Conservation (phyloP, 2,888 invertebrate genomes). For the Ditula angustiorana region DNA sequence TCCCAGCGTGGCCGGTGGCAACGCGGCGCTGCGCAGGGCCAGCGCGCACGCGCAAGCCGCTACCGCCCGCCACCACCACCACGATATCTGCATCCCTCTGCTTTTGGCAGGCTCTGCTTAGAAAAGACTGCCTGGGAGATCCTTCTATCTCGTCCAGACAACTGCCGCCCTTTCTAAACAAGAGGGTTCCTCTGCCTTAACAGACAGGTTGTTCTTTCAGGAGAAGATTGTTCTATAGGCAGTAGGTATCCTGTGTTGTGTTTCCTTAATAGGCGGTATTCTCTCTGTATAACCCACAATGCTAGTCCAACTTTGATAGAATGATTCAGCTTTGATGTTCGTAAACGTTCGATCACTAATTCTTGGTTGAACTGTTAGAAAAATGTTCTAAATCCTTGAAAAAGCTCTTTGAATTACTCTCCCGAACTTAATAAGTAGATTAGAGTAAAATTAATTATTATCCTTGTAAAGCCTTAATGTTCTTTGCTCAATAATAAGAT, state of each 20-base stretch:
- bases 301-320: too few species aligned
- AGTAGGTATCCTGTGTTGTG: too few species aligned
- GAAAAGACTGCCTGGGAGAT: neutral
- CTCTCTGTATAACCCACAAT: too few species aligned
- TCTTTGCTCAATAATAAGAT: neutral
- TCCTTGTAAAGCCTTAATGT: constrained; percentile 1
- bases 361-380: neutral
- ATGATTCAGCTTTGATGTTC: neutral
- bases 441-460: neutral
- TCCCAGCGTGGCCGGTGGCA: constrained; percentile 80
- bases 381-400: neutral
- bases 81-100: constrained; percentile 63
- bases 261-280: too few species aligned
- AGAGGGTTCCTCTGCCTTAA: neutral
- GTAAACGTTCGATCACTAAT: neutral
- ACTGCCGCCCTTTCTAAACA: too few species aligned
- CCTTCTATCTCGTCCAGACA: neutral
- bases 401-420: neutral
- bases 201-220: too few species aligned
- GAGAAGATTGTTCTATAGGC: too few species aligned
- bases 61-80: constrained; percentile 61
- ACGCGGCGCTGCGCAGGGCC: constrained; percentile 63
- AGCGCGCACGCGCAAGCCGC: constrained; percentile 65
- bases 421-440: neutral
- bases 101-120: neutral